These are phyloP conservation scores for Drosophila melanogaster DNA, from an alignment of 1,140 invertebrate species.

Conservation along the genomic window DNA sequence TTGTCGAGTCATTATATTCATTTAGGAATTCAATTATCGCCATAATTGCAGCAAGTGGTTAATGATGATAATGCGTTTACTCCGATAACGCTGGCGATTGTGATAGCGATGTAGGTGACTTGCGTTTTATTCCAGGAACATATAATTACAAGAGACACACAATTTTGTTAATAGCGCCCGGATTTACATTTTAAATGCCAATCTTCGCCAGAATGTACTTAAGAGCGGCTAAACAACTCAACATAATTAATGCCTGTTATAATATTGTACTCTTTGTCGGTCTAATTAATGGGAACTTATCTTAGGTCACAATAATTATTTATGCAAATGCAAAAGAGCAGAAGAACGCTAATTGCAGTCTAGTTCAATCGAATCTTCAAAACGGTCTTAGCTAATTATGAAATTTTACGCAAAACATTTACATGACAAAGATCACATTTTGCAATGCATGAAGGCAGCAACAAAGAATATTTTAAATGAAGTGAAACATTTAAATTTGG, in stretches of 20 bases:
- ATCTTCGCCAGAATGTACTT: conserved; percentile 13
- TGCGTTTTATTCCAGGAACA: conserved; percentile 9
- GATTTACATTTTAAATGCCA: conserved; percentile 60
- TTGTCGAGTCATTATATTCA: conserved; percentile 78
- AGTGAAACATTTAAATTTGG: conserved; percentile 56
- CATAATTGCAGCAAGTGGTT: conserved; percentile 77
- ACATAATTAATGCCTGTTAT: conserved; percentile 49
- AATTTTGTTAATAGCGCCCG: conserved; percentile 15
- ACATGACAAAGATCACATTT: conserved; percentile 55
- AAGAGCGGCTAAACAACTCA: neutral
- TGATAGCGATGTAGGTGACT: conserved; percentile 17
- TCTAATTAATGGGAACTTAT: conserved; percentile 36
- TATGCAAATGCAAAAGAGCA: conserved; percentile 51
- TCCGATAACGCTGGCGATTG: conserved; percentile 17
- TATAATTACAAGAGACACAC: conserved; percentile 19
- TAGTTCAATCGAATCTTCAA: conserved; percentile 28
- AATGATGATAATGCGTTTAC: conserved; percentile 75
- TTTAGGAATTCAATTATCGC: conserved; percentile 77
- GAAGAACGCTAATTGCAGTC: conserved; percentile 1
- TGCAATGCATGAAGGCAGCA: neutral
- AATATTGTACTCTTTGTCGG: conserved; percentile 39
- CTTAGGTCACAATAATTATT: conserved; percentile 29
- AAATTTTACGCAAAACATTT: conserved; percentile 45
- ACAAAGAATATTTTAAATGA: conserved; percentile 52
- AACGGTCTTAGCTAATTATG: conserved; percentile 14